phyloP scores from a whole-genome alignment of 1,140 invertebrate genomes.

The Cotesia typhae region DNA sequence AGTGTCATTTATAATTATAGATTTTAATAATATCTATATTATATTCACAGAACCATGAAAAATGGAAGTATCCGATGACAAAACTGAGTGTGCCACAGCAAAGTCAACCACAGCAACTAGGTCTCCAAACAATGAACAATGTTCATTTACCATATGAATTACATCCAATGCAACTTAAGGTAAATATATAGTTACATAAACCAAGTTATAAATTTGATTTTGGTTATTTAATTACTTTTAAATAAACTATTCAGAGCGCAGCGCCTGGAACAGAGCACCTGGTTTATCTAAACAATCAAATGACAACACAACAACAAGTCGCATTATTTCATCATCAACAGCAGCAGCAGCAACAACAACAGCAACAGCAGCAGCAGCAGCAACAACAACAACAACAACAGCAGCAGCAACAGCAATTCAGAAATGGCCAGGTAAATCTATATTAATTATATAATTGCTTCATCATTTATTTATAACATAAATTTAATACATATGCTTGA shows the following conservation, averaged over 20 bases:
- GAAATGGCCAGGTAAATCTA: constrained; percentile 62
- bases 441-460: not conserved
- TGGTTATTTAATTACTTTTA: constrained; percentile 30
- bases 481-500: not conserved
- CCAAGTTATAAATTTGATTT: too few species aligned
- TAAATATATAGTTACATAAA: constrained; percentile 49
- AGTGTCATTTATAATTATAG: too few species aligned
- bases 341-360: constrained; percentile 64
- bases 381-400: constrained; percentile 57
- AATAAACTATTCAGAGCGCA: constrained; percentile 66
- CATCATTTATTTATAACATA: constrained; percentile 10
- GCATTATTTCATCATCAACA: constrained; percentile 71
- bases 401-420: constrained; percentile 54
- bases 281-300: constrained; percentile 74
- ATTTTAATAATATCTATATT: too few species aligned
- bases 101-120: constrained; percentile 64
- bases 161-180: constrained; percentile 71
- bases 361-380: constrained; percentile 60
- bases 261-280: constrained; percentile 72
- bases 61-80: constrained; percentile 74
- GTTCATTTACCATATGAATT: constrained; percentile 67
- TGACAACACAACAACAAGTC: constrained; percentile 70
- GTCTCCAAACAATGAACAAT: constrained; percentile 68
- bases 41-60: constrained; percentile 73
- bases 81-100: constrained; percentile 68